Evolutionary conservation across 2,113 vertebrate species (phyloP), one percentile per base, ranked within the genome.

Genomic region (Macroglossus sobrinus): DNA sequence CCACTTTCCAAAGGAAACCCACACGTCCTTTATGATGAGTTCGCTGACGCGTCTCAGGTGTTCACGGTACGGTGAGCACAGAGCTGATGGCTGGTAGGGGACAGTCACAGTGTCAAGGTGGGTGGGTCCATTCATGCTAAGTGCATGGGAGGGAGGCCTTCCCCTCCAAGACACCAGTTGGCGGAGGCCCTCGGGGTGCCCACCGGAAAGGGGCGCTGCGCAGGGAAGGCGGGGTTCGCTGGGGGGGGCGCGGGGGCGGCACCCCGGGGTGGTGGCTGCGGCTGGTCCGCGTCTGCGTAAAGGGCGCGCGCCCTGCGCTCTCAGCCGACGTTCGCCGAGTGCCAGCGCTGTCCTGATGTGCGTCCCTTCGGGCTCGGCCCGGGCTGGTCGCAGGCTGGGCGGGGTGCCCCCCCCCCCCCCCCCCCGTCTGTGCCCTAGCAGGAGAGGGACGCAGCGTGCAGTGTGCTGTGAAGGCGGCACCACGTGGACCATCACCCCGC

Each of bases 61-160:
- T 4, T 28, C 71, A 1, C n/a, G n/a, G n/a, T n/a, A n/a, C n/a
- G 7, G 3, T 24, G 89, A 35, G 85, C 71, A 0, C 1, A 2
- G 43, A 76, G 85, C 43, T 5, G 69, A 14, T 2, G 47, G 47
- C 47, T 14, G 47, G 47, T 14, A 14, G n/a, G 30, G 45, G 28
- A 14, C 28, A 0, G 22, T 35, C 0, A 1, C 5, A 0, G 7
- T 0, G 40, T 21, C 28, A 50, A 47, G 63, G 74, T 2, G 15
- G 57, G n/a, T 4, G 63, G 9, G 59, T 26, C 63, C 13, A 0
- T 30, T 75, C 5, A 18, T 3, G 15, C 7, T 2, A 30, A 9
- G 18, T 13, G 84, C 38, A 13, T 1, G 21, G 53, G 2, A 40
- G 35, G 3, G 24, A 55, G 47, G 43, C 16, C 63, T 26, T 53